Base-by-base conservation (phyloP, 2,113 vertebrate genomes). In the Anthoscopus minutus region DNA sequence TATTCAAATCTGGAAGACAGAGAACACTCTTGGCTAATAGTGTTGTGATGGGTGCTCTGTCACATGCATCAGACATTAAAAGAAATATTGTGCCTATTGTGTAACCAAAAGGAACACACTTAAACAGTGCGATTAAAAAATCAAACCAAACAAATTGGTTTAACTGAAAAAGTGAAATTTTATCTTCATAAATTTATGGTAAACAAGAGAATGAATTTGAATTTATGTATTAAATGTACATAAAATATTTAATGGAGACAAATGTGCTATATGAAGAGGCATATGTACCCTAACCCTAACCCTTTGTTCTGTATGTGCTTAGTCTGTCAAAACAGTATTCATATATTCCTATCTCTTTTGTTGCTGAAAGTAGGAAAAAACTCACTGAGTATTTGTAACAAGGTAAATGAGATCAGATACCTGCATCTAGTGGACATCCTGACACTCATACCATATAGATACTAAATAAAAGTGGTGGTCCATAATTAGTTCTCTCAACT, bases 401-500 rank as follows among this genome's bases (percentile, higher is more conserved):
- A 15, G 45, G 50, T 66, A 71, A 71, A 64, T 56, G 35, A 54
- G 42, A 66, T 65, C 58, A 73, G 64, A 82, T 85, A n/a, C 13
- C 28, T 64, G 30, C 48, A 89, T 61, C 37, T 58, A 77, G n/a
- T 65, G 42, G 65, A 28, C 33, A 42, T 37, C 24, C n/a, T 80
- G 74, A 72, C 40, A 57, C 31, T 76, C 31, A 64, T 45, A 65
- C 54, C 42, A 17, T 20, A 45, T 5, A 83, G 50, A 42, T 70
- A 74, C 71, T 83, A 92, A 85, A 92, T 93, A 86, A 82, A 91
- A 89, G 56, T 40, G 31, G 56, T 81, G 73, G 77, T 45, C 60
- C 51, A 51, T 78, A 67, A 88, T 94, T 89, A 96, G 93, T 89
- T 83, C 66, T 80, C 82, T 82, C 35, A 82, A 33, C 45, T n/a